Evolutionary conservation across 2,888 invertebrate genomes (phyloP), one percentile per base, ranked within the genome.

Genomic region (Drosophila hamatofila): DNA sequence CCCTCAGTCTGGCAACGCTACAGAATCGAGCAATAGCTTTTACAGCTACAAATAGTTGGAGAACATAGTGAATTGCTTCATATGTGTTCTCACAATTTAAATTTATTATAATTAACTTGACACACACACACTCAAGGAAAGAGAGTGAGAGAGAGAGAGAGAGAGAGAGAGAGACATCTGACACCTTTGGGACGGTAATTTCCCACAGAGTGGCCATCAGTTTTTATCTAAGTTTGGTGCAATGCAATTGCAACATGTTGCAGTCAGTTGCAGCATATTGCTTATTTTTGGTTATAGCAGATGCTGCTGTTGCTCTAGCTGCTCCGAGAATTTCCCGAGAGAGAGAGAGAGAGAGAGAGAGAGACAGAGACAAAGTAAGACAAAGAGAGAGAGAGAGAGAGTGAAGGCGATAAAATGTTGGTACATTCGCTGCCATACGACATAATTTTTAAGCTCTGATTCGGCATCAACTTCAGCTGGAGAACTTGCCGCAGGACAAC

Each of bases 371-470:
- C 5, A 42, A 2, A 55, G 30, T 27, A 21, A 23, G 7, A 30
- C 1, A 30, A 12, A 33, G 33, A 12, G 33, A 33, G 33, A 33
- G 2, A 7, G 16, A 37, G 12, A 37, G 16, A 2, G 7, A 7
- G 71, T 71, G 59, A 79, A 79, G 68, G 65, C 80, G 69, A 65
- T 72, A 81, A 75, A 85, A 72, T 81, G 78, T 67, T 69, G 72
- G 64, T 57, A 66, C 60, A 46, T 66, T 62, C 55, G 59, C 71
- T 73, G 84, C 69, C 79, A 88, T 81, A 81, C 88, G 89, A 81
- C 82, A 88, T 81, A 88, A 84, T 89, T 85, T 84, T 85, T 84
- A 72, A 75, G 85, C 58, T 84, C 68, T 76, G 82, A 74, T 78
- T 76, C 79, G 64, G 79, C 65, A 73, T 66, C 78, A 78, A 77